Base-by-base conservation (phyloP, 1,140 invertebrate genomes). In the Atta colombica region DNA sequence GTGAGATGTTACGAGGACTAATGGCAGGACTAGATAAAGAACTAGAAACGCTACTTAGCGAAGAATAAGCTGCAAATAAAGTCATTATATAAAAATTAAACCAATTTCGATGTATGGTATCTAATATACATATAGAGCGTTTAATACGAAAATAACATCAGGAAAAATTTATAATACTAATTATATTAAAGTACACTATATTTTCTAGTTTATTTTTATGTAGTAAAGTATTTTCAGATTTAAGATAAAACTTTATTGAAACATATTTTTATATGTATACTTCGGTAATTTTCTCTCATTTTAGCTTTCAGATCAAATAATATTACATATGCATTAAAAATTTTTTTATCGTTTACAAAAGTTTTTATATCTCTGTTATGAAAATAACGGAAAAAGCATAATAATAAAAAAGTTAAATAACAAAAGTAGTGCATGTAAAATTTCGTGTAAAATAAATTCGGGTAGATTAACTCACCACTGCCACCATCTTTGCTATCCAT, bases 1-100 rank as follows among this genome's bases (percentile, higher is more conserved):
- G 96, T 7, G 95, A 96, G 16, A 92, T 87, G 68, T 95, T 96
- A 1, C 96, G 93, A 5, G 96, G 96, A 91, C 96, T 96, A 10
- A 94, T 90, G 7, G 94, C 93, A 39, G 96, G 96, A 94, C 96
- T 96, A 71, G 95, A 95, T 14, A 96, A 85, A 68, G 95, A 94
- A 85, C 95, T 96, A 10, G 95, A 94, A 28, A 94, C 94, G 82
- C 95, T 96, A 85, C 95, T 96, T 28, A 95, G 86, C 31, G 95
- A 95, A 10, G 95, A 95, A 81, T 94, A 95, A 10, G 93, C 95
- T 93, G 89, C 31, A 85, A 74, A 78, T 8, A 49, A 84, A 35
- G 69, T 82, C 18, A 53, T 68, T 14, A 8, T 0, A 8, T 55
- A 3, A 86, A 2, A 74, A 72, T 61, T 5, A 51, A 63, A 31